Conservation (phyloP, 2,113 vertebrate genomes). For the Engystomops pustulosus region DNA sequence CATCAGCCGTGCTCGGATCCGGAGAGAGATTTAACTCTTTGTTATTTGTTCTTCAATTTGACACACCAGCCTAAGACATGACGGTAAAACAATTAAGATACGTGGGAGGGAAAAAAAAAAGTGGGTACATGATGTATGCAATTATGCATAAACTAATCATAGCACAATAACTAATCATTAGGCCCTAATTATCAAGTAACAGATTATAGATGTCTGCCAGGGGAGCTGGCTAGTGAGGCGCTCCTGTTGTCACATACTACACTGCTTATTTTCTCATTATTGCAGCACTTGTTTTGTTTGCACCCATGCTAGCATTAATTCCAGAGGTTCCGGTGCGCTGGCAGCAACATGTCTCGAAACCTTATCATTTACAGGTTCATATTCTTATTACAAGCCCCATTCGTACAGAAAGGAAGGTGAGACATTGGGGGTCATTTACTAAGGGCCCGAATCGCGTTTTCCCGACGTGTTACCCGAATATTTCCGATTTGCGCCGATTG, state of each 20-base stretch:
- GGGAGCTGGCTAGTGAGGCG: constrained; percentile 37
- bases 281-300: not conserved
- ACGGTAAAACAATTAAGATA: constrained; percentile 44
- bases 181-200: constrained; percentile 41
- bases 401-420: not conserved
- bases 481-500: too few species aligned
- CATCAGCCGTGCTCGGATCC: not conserved
- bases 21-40: constrained; percentile 9
- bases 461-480: too few species aligned
- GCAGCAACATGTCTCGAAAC: not conserved
- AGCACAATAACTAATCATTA: constrained; percentile 49
- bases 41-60: not conserved
- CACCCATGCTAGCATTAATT: not conserved
- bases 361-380: not conserved
- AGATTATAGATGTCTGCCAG: constrained; percentile 50
- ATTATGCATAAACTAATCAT: constrained; percentile 47
- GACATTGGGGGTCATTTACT: too few species aligned
- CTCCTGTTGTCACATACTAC: constrained; percentile 44
- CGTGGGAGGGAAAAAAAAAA: constrained; percentile 42
- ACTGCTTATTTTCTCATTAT: constrained; percentile 48
- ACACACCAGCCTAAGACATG: not conserved
- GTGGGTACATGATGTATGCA: constrained; percentile 33
- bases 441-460: too few species aligned
- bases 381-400: not conserved
- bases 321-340: not conserved